Conservation (phyloP, 2,888 invertebrate genomes). For the Alcis repandata region DNA sequence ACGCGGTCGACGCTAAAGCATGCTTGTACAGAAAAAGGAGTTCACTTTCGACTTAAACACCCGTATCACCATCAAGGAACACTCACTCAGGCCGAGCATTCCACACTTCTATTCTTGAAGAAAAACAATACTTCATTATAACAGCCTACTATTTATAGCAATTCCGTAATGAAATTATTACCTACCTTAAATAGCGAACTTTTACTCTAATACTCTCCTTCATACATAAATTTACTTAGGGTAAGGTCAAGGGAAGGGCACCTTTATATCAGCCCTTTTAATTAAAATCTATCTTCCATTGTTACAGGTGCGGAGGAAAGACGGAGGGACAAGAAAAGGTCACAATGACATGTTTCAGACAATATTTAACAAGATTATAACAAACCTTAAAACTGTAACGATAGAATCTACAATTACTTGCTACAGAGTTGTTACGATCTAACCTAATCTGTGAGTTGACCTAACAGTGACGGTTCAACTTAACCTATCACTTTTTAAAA, state of each 20-base stretch:
- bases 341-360: conserved; percentile 46
- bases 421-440: neutral
- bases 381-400: conserved; percentile 9
- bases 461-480: neutral
- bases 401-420: conserved; percentile 11
- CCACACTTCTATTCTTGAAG: neutral
- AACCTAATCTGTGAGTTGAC: neutral
- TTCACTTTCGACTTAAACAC: too few species aligned
- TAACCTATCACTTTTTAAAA: neutral
- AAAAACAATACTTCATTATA: conserved; percentile 3
- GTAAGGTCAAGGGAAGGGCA: conserved; percentile 34
- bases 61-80: too few species aligned
- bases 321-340: conserved; percentile 45
- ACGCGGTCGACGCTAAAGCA: too few species aligned
- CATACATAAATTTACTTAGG: conserved; percentile 40
- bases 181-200: conserved; percentile 31
- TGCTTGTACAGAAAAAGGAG: too few species aligned
- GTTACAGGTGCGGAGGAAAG: conserved; percentile 65
- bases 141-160: conserved; percentile 7
- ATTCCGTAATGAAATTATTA: conserved; percentile 29
- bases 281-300: conserved; percentile 62
- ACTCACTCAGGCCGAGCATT: too few species aligned
- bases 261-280: conserved; percentile 35
- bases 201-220: conserved; percentile 35
- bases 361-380: conserved; percentile 37